phyloP scores from a whole-genome alignment of 1,140 invertebrate genomes.

The Megalonaias nervosa region DNA sequence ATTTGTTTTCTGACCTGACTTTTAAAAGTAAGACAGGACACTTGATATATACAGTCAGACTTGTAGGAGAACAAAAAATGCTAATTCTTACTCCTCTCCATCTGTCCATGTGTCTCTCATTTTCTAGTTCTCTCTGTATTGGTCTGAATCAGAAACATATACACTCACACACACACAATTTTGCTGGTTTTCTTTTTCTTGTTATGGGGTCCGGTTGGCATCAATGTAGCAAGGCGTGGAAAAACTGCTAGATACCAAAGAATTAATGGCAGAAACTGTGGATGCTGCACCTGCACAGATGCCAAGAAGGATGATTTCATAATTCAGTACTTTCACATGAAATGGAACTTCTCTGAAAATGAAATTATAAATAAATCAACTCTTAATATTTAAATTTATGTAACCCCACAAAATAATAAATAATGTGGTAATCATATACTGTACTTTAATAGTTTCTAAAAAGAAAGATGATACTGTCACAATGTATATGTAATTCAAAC shows the following conservation, averaged over 20 bases:
- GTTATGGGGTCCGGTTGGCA: too few species aligned
- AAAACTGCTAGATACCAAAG: slow-evolving; percentile 69
- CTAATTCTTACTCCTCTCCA: too few species aligned
- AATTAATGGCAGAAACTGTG: slow-evolving; percentile 77
- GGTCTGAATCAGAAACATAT: too few species aligned
- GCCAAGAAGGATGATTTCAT: slow-evolving; percentile 77
- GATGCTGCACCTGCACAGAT: slow-evolving; percentile 76
- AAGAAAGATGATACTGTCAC: background rate
- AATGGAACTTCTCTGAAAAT: slow-evolving; percentile 70
- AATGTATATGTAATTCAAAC: too few species aligned
- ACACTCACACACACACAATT: too few species aligned
- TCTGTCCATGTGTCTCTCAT: too few species aligned
- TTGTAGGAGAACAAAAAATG: too few species aligned
- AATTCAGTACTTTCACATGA: slow-evolving; percentile 72
- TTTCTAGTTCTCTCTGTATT: too few species aligned
- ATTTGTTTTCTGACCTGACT: too few species aligned
- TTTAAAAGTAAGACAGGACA: too few species aligned
- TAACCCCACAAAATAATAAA: background rate
- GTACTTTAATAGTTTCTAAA: background rate
- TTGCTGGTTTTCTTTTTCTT: too few species aligned
- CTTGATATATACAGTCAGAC: too few species aligned
- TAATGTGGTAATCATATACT: background rate
- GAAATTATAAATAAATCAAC: background rate
- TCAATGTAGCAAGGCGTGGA: slow-evolving; percentile 66
- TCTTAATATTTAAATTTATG: slow-evolving; percentile 2